phyloP scores from a whole-genome alignment of 2,797 vertebrate genomes.

The Astyanax mexicanus region DNA sequence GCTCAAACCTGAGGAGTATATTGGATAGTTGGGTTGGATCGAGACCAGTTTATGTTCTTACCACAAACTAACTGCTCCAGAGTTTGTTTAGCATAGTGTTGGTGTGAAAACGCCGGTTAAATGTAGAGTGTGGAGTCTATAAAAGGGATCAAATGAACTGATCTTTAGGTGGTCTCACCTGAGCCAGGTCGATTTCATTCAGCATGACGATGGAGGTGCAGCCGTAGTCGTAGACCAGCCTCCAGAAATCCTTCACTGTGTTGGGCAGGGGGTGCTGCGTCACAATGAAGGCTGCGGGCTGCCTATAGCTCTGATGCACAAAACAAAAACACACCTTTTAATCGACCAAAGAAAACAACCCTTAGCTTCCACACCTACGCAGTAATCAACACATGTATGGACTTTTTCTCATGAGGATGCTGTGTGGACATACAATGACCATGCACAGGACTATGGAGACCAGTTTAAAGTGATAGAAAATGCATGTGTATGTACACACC shows the following conservation, averaged over 20 bases:
- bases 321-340: conserved; percentile 4
- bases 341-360: background rate
- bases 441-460: conserved; percentile 67
- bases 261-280: conserved; percentile 98
- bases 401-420: conserved; percentile 45
- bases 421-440: conserved; percentile 64
- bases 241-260: conserved; percentile 99
- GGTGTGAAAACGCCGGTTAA: too few relatives aligned
- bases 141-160: too few relatives aligned
- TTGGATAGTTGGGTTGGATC: too few relatives aligned
- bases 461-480: background rate
- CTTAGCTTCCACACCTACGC: background rate
- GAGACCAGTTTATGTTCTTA: too few relatives aligned
- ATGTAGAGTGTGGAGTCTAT: too few relatives aligned
- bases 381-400: conserved; percentile 36
- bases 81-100: too few relatives aligned
- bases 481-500: background rate
- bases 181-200: conserved; percentile 95
- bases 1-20: too few relatives aligned
- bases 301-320: conserved; percentile 91
- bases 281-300: conserved; percentile 98
- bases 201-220: conserved; percentile 98
- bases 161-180: conserved; percentile 78
- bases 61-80: too few relatives aligned
- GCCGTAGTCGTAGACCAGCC: conserved; percentile 97